A percentile compares a stretch with the other conserved stretches of the same genome.
Conservation (phyloP, 2,113 vertebrate genomes). For the Pithys albifrons region DNA sequence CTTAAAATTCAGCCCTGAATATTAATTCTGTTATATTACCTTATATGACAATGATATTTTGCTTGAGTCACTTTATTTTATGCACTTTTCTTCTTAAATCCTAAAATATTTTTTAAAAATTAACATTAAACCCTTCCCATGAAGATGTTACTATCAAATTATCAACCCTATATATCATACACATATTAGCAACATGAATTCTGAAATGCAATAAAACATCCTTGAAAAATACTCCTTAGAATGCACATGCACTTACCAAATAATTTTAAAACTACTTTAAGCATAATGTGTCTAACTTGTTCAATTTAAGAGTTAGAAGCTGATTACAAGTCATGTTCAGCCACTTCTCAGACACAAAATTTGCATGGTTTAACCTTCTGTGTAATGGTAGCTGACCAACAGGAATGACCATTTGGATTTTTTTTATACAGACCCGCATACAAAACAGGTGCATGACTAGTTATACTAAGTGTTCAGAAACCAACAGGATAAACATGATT, state of each 20-base stretch:
- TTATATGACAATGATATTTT: neutral
- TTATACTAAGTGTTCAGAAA: neutral
- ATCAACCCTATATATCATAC: neutral
- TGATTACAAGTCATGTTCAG: neutral
- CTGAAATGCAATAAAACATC: neutral
- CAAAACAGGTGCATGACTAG: neutral
- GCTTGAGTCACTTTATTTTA: neutral
- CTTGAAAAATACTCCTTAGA: neutral
- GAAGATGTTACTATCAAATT: neutral
- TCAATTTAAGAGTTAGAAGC: neutral
- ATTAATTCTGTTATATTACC: neutral
- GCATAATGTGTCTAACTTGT: neutral
- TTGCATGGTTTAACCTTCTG: neutral
- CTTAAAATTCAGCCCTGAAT: accelerated
- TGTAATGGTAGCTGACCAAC: neutral
- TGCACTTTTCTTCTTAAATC: neutral
- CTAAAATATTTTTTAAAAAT: neutral
- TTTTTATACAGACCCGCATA: neutral
- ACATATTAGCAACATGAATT: neutral
- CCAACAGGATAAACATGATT: neutral
- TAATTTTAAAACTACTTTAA: neutral
- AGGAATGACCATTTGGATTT: neutral
- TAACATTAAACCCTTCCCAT: neutral
- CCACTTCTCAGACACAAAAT: neutral
- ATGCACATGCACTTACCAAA: neutral